Conservation (phyloP, 2,797 vertebrate genomes). For the Heliangelus exortis region DNA sequence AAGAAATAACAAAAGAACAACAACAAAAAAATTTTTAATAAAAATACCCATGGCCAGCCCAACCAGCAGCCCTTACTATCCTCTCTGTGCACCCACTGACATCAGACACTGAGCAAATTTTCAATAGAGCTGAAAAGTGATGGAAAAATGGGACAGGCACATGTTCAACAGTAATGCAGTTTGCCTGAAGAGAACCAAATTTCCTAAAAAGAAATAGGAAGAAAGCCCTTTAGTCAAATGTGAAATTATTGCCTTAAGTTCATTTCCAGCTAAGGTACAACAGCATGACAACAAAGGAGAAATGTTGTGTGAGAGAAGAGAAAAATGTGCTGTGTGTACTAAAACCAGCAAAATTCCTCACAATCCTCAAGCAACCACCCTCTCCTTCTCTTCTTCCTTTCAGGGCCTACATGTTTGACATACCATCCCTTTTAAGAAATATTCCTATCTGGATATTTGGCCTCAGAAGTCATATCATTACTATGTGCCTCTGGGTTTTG, state of each 20-base stretch:
- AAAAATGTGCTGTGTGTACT: neutral
- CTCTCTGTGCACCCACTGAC: fast-evolving
- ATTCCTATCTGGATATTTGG: neutral
- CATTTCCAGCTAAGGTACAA: neutral
- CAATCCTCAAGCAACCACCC: fast-evolving
- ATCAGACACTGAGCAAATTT: neutral
- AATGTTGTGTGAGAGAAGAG: neutral
- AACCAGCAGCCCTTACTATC: neutral
- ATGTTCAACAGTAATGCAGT: neutral
- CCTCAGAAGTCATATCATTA: neutral
- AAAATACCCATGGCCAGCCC: neutral
- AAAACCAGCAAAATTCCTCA: neutral
- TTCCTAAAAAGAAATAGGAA: neutral
- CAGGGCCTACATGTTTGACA: neutral
- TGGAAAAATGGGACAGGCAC: neutral
- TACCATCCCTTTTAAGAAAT: neutral
- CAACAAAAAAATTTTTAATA: neutral
- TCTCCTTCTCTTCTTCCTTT: neutral
- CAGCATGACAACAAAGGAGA: neutral
- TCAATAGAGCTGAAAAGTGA: neutral
- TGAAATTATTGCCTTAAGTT: neutral
- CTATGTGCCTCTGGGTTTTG: neutral
- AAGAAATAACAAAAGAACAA: neutral
- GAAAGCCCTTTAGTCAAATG: neutral
- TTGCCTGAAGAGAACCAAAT: neutral